phyloP scores from a whole-genome alignment of 53 echinoderm and acorn worm genomes.

The Crossaster papposus region DNA sequence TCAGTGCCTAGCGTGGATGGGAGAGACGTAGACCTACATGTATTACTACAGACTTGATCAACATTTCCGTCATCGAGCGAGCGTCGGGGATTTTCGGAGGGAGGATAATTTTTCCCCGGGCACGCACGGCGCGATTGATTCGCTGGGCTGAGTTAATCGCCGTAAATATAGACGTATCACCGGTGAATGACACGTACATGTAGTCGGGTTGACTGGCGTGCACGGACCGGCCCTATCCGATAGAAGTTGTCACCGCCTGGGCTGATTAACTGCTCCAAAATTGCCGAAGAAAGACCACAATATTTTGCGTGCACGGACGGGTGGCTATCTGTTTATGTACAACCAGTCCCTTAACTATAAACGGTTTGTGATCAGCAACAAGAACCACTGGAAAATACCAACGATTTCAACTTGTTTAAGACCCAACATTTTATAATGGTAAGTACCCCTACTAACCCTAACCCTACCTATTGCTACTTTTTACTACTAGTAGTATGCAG shows the following conservation, averaged over 20 bases:
- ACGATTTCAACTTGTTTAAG: background rate
- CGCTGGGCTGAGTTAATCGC: conserved; percentile 10
- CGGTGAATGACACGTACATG: background rate
- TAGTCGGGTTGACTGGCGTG: background rate
- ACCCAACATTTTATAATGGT: background rate
- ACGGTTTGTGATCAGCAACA: background rate
- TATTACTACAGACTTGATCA: background rate
- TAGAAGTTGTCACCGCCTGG: background rate
- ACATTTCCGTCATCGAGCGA: conserved; percentile 38
- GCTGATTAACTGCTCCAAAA: background rate
- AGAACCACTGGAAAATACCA: background rate
- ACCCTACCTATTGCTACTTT: too few relatives aligned
- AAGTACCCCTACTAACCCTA: too few relatives aligned
- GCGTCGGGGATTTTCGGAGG: background rate
- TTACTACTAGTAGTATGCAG: too few relatives aligned
- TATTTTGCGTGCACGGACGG: background rate
- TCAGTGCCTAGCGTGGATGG: background rate
- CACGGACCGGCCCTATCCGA: background rate
- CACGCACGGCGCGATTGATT: conserved; percentile 37
- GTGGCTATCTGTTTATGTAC: background rate
- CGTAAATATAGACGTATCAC: conserved; percentile 6
- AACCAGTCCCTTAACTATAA: background rate
- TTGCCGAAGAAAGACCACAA: background rate
- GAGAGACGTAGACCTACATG: too few relatives aligned
- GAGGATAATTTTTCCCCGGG: background rate